Evolutionary conservation across 1,140 invertebrate species (phyloP).

Genomic region (Venturia canescens): DNA sequence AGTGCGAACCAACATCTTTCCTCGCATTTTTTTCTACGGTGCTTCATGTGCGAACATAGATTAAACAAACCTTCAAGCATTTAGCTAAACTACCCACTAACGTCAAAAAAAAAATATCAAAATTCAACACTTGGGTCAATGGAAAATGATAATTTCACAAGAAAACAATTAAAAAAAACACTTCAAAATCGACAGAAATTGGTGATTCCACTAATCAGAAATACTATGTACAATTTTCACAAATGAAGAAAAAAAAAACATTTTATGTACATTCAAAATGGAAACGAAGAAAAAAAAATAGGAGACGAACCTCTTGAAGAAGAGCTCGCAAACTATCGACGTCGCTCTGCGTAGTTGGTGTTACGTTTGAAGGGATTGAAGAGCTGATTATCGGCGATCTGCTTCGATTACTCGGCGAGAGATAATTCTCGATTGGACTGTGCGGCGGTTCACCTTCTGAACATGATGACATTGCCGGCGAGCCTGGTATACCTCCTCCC

Average conservation of each 20-base stretch:
- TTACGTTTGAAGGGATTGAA: constrained; percentile 61
- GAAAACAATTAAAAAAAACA: neutral
- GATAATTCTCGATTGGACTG: constrained; percentile 72
- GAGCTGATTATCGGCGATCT: constrained; percentile 73
- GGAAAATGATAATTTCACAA: neutral
- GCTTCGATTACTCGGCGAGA: constrained; percentile 63
- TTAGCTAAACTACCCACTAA: neutral
- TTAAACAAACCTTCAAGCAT: neutral
- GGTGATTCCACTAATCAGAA: neutral
- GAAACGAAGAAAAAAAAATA: constrained; percentile 33
- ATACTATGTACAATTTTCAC: neutral
- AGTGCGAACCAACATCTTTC: neutral
- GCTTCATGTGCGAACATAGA: neutral
- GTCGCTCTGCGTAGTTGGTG: constrained; percentile 67
- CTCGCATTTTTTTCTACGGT: too few species aligned
- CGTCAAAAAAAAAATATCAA: neutral
- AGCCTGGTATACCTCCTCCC: constrained; percentile 69
- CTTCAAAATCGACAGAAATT: neutral
- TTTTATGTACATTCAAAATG: neutral
- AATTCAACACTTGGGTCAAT: neutral
- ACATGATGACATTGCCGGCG: constrained; percentile 73
- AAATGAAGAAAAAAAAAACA: constrained; percentile 30
- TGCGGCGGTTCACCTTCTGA: constrained; percentile 73
- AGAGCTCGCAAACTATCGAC: constrained; percentile 71
- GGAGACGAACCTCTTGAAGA: constrained; percentile 69